These are phyloP conservation scores for Oxyura jamaicensis DNA, from an alignment of 2,113 vertebrate species.

Conservation along the genomic window DNA sequence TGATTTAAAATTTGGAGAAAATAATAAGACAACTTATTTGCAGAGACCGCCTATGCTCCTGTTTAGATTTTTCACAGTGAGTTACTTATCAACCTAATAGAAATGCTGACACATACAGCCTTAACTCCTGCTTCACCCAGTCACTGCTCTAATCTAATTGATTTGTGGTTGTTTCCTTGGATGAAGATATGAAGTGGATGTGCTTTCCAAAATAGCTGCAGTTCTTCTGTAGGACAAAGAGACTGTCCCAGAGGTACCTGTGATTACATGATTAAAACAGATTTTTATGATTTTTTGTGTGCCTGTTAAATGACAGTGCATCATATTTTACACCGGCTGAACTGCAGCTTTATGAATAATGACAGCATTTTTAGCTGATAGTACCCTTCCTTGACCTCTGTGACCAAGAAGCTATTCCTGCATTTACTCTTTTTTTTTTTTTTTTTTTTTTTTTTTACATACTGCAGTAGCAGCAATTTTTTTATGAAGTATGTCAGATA, in stretches of 20 bases:
- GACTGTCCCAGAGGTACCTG: not conserved
- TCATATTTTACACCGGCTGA: conserved; percentile 2
- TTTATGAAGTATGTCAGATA: not conserved
- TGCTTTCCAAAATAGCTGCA: conserved; percentile 23
- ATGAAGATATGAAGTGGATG: conserved; percentile 40
- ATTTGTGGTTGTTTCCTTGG: conserved; percentile 65
- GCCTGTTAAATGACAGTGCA: not conserved
- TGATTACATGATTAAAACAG: conserved; percentile 31
- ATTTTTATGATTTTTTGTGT: not conserved
- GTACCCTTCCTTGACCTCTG: not conserved
- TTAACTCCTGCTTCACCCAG: conserved; percentile 25
- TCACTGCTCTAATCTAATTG: conserved; percentile 41
- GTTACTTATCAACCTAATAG: conserved; percentile 54
- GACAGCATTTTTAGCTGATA: not conserved
- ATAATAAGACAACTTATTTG: conserved; percentile 35
- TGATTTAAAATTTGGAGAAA: conserved; percentile 48
- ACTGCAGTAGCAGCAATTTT: not conserved
- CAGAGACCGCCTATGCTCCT: not conserved
- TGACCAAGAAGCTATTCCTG: not conserved
- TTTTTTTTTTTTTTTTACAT: not conserved
- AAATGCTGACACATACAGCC: conserved; percentile 44
- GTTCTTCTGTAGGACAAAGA: conserved; percentile 50
- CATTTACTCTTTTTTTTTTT: not conserved
- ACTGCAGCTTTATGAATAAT: not conserved
- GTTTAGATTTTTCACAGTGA: conserved; percentile 21